Base-by-base conservation (phyloP, 2,888 invertebrate species). In the Drosophila mimica region DNA sequence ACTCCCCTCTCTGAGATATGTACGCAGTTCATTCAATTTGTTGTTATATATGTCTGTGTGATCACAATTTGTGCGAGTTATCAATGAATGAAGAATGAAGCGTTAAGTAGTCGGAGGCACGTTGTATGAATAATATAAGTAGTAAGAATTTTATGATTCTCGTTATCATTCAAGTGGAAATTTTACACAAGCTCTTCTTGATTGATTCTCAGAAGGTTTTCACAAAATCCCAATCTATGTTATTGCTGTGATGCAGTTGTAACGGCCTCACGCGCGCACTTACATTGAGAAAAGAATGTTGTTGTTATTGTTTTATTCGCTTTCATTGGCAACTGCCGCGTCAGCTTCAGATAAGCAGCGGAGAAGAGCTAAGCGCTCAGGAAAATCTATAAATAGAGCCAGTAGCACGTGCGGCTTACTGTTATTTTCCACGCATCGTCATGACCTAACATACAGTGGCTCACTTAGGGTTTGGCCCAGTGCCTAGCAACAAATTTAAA, bases 111-210 rank as follows among this genome's bases (percentile, higher is more conserved):
- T 34, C 25, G 25, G 9, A 54, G 15, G 15, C 46, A 25, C 25
- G 1, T 15, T 38, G n/a, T n/a, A 56, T 61, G 60, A 46, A 67
- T 63, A 61, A 53, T 57, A 25, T 4, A 43, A 58, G 33, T 54
- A 11, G 13, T 53, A 8, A 9, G 38, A n/a, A 4, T 17, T 34
- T 28, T 8, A 36, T 54, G 40, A 8, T n/a, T 43, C 0, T 28
- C 43, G 31, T 79, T 79, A 75, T 79, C 69, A 75, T 64, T 57
- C 38, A 64, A 75, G 72, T 72, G 75, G 69, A 79, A 79, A 79
- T 67, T 72, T 70, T 78, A 70, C 78, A 66, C 34, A 60, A 66
- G 61, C 40, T 4, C 28, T 25, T 56, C 28, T 38, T 53, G 34
- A 51, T 70, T 77, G 66, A 67, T 64, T 70, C 63, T 61, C 70